Evolutionary conservation across 2,888 invertebrate genomes (phyloP).

Genomic region (Tetragonula carbonaria): DNA sequence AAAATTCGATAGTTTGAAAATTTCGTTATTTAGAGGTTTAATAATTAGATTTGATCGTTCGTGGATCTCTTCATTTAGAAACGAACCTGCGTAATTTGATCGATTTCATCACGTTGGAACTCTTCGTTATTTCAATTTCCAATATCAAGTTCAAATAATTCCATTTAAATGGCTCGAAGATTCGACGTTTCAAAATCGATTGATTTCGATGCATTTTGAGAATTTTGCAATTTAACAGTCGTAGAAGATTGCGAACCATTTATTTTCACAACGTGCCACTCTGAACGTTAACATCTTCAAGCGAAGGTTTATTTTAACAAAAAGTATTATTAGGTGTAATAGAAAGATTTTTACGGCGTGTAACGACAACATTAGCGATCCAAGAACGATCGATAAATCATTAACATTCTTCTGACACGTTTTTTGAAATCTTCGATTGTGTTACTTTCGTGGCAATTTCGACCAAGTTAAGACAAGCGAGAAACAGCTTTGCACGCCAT

Average conservation of each 20-base stretch:
- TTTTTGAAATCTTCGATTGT: not conserved
- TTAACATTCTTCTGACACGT: not conserved
- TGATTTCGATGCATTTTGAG: not conserved
- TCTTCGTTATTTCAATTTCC: too few relatives aligned
- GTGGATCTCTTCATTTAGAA: too few relatives aligned
- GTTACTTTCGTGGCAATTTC: not conserved
- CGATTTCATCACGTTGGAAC: too few relatives aligned
- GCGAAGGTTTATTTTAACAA: not conserved
- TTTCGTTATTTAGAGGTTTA: not conserved
- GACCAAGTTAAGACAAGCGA: conserved; percentile 1
- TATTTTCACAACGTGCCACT: not conserved
- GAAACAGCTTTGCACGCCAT: not conserved
- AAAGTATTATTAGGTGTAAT: not conserved
- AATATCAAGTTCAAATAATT: too few relatives aligned
- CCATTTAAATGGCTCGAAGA: too few relatives aligned
- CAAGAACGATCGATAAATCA: not conserved
- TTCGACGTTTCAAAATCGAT: not conserved
- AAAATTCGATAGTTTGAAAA: not conserved
- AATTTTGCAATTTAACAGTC: not conserved
- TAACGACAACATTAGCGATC: not conserved
- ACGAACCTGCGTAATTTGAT: too few relatives aligned
- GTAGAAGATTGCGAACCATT: not conserved
- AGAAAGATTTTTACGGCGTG: too few relatives aligned
- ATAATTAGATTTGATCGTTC: too few relatives aligned
- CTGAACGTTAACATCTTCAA: not conserved